Evolutionary conservation across 1,140 invertebrate genomes (phyloP), one percentile per base, ranked within the genome.

Genomic region (Dufourea novaeangliae): DNA sequence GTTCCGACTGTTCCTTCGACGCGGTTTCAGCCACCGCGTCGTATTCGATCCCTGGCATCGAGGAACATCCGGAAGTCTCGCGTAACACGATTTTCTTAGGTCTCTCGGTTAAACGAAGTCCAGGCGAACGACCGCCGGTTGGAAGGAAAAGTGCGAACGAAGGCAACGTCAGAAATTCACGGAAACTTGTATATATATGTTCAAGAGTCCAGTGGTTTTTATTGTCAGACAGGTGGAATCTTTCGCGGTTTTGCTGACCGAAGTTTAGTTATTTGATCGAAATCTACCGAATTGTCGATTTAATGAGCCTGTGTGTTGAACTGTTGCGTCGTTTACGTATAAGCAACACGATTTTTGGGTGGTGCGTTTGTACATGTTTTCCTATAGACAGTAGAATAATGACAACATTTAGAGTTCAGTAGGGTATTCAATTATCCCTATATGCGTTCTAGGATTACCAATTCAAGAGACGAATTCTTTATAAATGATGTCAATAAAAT

Each of bases 111-210:
- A 25, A 44, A 22, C 34, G 20, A 5, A 11, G 11, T n/a, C n/a
- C n/a, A n/a, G n/a, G n/a, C n/a, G n/a, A n/a, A n/a, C 2, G 17
- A 14, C 25, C n/a, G 6, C 7, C 8, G 12, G 17, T 17, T 10
- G 12, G 68, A 27, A 37, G 34, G 34, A 52, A 50, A 46, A 44
- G 41, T 62, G 44, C 78, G 54, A 59, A 44, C 52, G 64, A 68
- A 57, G 56, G 64, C 37, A 37, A 10, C 39, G 29, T n/a, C 37
- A 12, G 59, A 80, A 80, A 69, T 62, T 82, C 57, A 27, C 12
- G 22, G 20, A n/a, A 27, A 56, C 25, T 12, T 57, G 11, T 3
- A 11, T 7, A n/a, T 1, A 14, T 8, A 6, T 12, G 1, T n/a
- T 46, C 5, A 4, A 8, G 20, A 6, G 5, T 20, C 44, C 44